These are phyloP conservation scores for Ceuthmochares aereus DNA, from an alignment of 2,113 vertebrate genomes.

Conservation along the genomic window DNA sequence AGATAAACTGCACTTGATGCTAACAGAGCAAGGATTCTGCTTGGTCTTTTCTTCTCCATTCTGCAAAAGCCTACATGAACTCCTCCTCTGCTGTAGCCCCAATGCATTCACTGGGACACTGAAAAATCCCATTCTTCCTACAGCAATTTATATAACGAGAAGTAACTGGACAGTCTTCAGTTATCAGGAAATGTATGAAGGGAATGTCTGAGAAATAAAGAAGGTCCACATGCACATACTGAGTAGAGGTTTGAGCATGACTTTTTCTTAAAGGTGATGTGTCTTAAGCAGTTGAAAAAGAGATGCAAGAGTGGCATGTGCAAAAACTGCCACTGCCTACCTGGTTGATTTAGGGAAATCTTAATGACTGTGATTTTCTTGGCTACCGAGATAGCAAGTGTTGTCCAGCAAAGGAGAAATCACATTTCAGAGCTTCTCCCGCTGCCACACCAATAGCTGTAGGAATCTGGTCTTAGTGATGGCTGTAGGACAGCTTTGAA, in stretches of 20 bases:
- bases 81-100: not conserved
- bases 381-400: not conserved
- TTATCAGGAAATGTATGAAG: not conserved
- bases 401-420: not conserved
- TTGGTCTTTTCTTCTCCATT: not conserved
- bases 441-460: not conserved
- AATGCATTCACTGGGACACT: not conserved
- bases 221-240: not conserved
- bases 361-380: not conserved
- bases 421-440: not conserved
- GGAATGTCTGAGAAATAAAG: not conserved
- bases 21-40: not conserved
- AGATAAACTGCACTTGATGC: not conserved
- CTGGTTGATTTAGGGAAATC: not conserved
- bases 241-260: not conserved
- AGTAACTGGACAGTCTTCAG: not conserved
- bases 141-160: not conserved
- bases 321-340: not conserved
- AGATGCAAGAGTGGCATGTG: not conserved
- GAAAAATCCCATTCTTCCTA: not conserved
- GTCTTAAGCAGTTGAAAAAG: not conserved
- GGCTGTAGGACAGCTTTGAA: not conserved
- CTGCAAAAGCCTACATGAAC: not conserved
- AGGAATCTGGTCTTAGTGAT: not conserved
- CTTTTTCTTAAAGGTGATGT: not conserved